These are phyloP conservation scores for Acanthurus lineatus DNA, from an alignment of 2,797 vertebrate genomes.

Conservation along the genomic window DNA sequence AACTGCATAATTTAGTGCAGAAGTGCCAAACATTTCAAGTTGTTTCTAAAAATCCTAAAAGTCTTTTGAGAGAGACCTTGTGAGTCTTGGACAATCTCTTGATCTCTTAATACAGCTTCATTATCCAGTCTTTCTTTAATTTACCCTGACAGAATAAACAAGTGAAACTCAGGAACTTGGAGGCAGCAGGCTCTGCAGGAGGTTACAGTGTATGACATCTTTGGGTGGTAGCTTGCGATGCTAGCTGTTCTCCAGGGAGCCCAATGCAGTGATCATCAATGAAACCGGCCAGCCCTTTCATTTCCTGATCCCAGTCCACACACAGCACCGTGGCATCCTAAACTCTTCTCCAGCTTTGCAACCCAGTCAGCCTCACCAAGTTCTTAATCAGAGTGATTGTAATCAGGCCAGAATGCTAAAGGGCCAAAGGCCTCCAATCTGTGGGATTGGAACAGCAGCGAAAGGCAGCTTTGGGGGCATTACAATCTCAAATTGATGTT, in stretches of 20 bases:
- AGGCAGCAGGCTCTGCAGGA: conserved; percentile 86
- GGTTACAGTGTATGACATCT: conserved; percentile 82
- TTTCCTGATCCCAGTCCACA: conserved; percentile 74
- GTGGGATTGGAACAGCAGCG: conserved; percentile 86
- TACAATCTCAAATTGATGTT: conserved; percentile 93
- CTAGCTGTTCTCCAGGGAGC: conserved; percentile 81
- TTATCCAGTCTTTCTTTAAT: conserved; percentile 80
- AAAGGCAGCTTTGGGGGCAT: conserved; percentile 93
- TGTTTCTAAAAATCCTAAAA: conserved; percentile 88
- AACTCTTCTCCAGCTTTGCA: conserved; percentile 82
- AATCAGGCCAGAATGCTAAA: conserved; percentile 97
- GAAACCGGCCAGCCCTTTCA: conserved; percentile 81
- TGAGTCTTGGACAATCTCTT: conserved; percentile 97
- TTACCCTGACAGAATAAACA: conserved; percentile 87
- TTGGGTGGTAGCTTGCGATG: conserved; percentile 85
- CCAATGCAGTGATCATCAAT: conserved; percentile 90
- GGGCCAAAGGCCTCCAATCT: conserved; percentile 94
- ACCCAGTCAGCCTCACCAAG: conserved; percentile 91
- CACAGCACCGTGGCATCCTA: conserved; percentile 82
- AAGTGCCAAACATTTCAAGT: conserved; percentile 96
- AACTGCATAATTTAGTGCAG: conserved; percentile 87
- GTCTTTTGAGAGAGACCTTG: conserved; percentile 92
- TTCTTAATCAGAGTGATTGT: conserved; percentile 94
- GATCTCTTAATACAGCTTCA: conserved; percentile 89
- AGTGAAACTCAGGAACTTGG: conserved; percentile 94